Evolutionary conservation across 2,113 vertebrate genomes (phyloP), one percentile per base, ranked within the genome.

Genomic region (Progne subis): DNA sequence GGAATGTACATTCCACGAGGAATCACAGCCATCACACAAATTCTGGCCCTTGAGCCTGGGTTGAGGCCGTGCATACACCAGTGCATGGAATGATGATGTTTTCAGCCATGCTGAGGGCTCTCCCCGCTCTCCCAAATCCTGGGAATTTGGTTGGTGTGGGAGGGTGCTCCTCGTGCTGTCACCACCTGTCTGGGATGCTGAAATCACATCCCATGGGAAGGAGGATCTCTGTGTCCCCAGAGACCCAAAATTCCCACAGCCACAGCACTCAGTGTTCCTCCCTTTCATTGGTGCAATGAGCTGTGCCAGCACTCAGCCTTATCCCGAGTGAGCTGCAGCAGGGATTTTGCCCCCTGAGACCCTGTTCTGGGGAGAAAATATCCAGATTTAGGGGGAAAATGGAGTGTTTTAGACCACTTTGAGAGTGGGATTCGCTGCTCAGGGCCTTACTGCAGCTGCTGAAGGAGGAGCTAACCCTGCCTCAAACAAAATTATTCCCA

Each of bases 241-340:
- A 78, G 55, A 52, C 47, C 68, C 41, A 2, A 60, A 90, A 53
- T 56, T 39, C 69, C 50, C 1, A 3, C 31, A 47, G 7, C 49
- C 10, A 1, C 61, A 53, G 19, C 15, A 23, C 0, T 8, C 24
- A 4, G 60, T 0, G 5, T 39, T 78, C 75, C 25, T 29, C 60
- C 0, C 5, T 86, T 23, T 29, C 50, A 5, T 13, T 1, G 3
- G 14, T 49, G 70, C 7, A 25, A 81, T 0, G 32, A 85, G 60
- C 6, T 78, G 82, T 69, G 60, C 14, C 56, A 12, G 60, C 39
- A 21, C 82, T 47, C 77, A 68, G 72, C 29, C 34, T 6, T 6
- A 13, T 0, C 8, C 63, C 6, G 18, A 29, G 20, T 2, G 46
- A 70, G 28, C 65, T 24, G 18, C 8, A 60, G 14, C 2, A 8